Percentiles rank a stretch among this genome's conserved stretches.
Conservation (phyloP, 1,140 invertebrate genomes). For the Parapsyche elsis region DNA sequence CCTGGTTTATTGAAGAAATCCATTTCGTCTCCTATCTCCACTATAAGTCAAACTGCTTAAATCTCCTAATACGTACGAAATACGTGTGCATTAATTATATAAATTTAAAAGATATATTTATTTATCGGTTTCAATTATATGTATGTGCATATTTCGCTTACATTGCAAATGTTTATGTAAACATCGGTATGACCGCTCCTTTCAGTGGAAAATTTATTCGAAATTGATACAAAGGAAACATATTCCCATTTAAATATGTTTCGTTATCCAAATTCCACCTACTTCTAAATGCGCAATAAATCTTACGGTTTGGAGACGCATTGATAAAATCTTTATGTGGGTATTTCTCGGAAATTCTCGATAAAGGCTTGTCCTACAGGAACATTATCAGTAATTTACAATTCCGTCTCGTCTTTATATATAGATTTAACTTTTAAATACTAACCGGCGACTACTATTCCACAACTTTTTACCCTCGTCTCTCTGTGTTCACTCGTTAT, state of each 20-base stretch:
- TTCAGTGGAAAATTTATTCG: neutral
- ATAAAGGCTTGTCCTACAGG: conserved; percentile 1
- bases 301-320: conserved; percentile 13
- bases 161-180: too few relatives aligned
- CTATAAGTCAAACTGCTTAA: conserved; percentile 44
- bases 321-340: conserved; percentile 28
- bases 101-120: too few relatives aligned
- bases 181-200: neutral
- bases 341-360: conserved; percentile 20
- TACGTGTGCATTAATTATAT: neutral
- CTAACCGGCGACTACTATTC: too few relatives aligned
- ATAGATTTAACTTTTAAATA: neutral
- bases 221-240: neutral
- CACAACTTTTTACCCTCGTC: too few relatives aligned
- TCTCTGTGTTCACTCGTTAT: too few relatives aligned
- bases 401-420: neutral
- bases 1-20: conserved; percentile 41
- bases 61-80: neutral
- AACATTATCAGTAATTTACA: conserved; percentile 11
- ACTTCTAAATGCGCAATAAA: conserved; percentile 20
- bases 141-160: too few relatives aligned
- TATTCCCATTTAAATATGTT: neutral
- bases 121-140: too few relatives aligned
- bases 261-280: neutral
- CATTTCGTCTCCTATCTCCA: conserved; percentile 27